A percentile compares a stretch with the other conserved stretches of the same genome.
These are phyloP conservation scores for Pseudomyrmex flavicornis DNA, from an alignment of 1,140 invertebrate genomes.

Conservation along the genomic window DNA sequence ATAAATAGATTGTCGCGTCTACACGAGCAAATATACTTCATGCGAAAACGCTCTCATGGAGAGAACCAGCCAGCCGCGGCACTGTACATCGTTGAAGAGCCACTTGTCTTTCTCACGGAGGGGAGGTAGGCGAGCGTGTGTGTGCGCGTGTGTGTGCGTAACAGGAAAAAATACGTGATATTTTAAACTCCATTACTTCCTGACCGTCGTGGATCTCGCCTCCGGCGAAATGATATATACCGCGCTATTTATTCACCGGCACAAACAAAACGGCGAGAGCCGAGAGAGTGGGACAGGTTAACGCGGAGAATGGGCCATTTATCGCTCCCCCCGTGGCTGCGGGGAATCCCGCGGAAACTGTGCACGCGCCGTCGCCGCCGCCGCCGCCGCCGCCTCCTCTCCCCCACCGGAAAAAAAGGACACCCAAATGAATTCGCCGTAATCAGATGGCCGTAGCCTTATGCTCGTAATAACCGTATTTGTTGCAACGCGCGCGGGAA, in stretches of 20 bases:
- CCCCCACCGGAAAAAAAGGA: neutral
- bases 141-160: neutral
- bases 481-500: conserved; percentile 1
- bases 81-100: conserved; percentile 6
- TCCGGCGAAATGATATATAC: conserved; percentile 54
- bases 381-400: too few relatives aligned
- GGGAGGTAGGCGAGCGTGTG: conserved; percentile 8
- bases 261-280: conserved; percentile 45
- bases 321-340: conserved; percentile 19
- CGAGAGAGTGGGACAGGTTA: conserved; percentile 47
- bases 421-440: conserved; percentile 24
- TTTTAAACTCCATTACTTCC: conserved; percentile 61
- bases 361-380: neutral
- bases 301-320: conserved; percentile 52
- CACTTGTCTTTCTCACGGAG: conserved; percentile 40
- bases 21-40: conserved; percentile 20
- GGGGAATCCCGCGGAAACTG: conserved; percentile 38
- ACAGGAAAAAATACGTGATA: conserved; percentile 56
- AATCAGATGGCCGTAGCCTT: conserved; percentile 50
- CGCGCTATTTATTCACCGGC: conserved; percentile 53
- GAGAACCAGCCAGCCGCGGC: too few relatives aligned
- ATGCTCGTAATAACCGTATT: conserved; percentile 44
- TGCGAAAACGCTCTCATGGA: conserved; percentile 8
- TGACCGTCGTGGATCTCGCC: conserved; percentile 52
- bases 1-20: conserved; percentile 20